A percentile compares a stretch with the other conserved stretches of the same genome.
Conservation (phyloP, 2,113 vertebrate species). For the Perca flavescens region DNA sequence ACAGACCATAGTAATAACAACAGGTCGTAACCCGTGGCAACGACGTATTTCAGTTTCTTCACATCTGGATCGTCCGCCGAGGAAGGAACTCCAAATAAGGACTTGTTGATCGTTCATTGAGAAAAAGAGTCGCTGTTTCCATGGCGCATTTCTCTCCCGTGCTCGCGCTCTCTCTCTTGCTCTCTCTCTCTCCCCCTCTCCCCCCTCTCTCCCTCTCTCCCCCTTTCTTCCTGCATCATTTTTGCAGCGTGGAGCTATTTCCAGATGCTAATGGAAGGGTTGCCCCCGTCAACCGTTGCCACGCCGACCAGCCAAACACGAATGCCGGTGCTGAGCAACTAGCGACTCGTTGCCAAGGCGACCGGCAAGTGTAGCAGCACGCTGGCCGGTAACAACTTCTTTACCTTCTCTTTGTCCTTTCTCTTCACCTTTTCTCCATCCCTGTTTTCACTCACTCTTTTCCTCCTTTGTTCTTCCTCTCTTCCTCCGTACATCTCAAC, state of each 20-base stretch:
- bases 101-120: too few species aligned
- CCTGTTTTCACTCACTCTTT: not conserved
- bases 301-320: slow-evolving; percentile 56
- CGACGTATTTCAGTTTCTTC: too few species aligned
- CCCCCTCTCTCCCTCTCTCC: too few species aligned
- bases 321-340: slow-evolving; percentile 70
- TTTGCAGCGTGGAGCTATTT: slow-evolving; percentile 70
- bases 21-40: too few species aligned
- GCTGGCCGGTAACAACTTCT: not conserved
- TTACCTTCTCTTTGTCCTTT: not conserved
- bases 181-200: accelerated
- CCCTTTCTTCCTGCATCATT: slow-evolving; percentile 42
- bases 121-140: too few species aligned
- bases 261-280: slow-evolving; percentile 81
- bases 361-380: slow-evolving; percentile 54
- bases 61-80: too few species aligned
- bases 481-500: not conserved
- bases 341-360: slow-evolving; percentile 76
- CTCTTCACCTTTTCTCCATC: not conserved
- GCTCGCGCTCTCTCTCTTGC: accelerated
- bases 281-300: slow-evolving; percentile 71
- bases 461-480: not conserved
- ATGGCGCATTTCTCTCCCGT: too few species aligned
- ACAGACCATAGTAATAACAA: too few species aligned
- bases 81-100: too few species aligned